phyloP scores from a whole-genome alignment of 2,888 invertebrate genomes.

The Thera obeliscata region DNA sequence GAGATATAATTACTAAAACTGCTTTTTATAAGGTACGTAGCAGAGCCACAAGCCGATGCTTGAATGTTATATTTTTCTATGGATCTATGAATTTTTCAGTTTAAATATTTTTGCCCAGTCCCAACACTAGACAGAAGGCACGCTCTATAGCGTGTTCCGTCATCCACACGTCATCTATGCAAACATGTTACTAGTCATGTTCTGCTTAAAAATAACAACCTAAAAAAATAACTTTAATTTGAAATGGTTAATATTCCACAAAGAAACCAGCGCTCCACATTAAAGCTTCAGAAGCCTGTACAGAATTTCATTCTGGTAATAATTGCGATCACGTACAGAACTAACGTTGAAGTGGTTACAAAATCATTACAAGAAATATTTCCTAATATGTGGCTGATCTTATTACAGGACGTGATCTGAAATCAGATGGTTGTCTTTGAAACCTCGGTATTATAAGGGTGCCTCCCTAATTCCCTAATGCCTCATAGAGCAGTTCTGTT shows the following conservation, averaged over 20 bases:
- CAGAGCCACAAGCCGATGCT: too few species aligned
- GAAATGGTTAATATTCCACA: not conserved
- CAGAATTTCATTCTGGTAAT: not conserved
- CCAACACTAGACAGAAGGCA: slow-evolving; percentile 13
- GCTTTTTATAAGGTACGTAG: too few species aligned
- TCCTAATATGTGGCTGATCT: slow-evolving; percentile 1
- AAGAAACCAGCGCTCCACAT: too few species aligned
- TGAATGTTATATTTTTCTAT: too few species aligned
- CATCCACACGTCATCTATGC: slow-evolving; percentile 19
- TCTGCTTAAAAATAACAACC: slow-evolving; percentile 3
- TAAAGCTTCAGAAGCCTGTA: not conserved
- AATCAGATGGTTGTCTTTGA: not conserved
- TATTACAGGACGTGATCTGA: not conserved
- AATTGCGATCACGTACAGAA: not conserved
- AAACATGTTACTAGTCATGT: slow-evolving; percentile 12
- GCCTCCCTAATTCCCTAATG: too few species aligned
- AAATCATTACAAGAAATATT: slow-evolving; percentile 2
- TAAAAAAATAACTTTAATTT: not conserved
- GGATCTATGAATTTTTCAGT: not conserved
- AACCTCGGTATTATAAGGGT: not conserved
- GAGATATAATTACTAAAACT: too few species aligned
- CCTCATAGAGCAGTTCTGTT: too few species aligned
- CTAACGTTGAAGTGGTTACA: not conserved
- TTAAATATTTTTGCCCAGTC: not conserved
- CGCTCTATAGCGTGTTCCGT: slow-evolving; percentile 27